These are phyloP conservation scores for Plumapathes pennacea DNA, from an alignment of 92 coral and sea anemone genomes.

Conservation along the genomic window DNA sequence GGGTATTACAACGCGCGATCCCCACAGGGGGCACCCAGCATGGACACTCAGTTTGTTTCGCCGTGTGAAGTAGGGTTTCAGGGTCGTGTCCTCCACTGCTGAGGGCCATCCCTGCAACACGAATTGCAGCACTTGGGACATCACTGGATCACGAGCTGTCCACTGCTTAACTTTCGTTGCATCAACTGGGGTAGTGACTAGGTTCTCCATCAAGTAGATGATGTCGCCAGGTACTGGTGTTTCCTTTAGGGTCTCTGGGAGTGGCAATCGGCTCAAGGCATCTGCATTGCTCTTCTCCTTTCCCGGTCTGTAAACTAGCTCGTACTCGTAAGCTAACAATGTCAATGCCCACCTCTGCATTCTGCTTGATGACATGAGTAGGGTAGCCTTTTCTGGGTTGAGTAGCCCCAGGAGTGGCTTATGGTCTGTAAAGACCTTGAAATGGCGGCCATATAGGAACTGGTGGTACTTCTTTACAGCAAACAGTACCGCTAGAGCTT, in stretches of 20 bases:
- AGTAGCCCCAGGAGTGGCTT: conserved; percentile 23
- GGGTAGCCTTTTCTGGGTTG: conserved; percentile 3
- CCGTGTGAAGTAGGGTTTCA: neutral
- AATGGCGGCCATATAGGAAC: conserved; percentile 3
- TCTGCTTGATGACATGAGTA: conserved; percentile 1
- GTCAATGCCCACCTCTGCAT: conserved; percentile 12
- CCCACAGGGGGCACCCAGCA: conserved; percentile 6
- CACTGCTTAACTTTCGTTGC: too few species aligned
- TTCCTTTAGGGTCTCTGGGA: conserved; percentile 18
- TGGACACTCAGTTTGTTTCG: conserved; percentile 3
- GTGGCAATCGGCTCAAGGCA: conserved; percentile 54
- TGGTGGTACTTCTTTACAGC: conserved; percentile 18
- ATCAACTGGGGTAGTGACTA: too few species aligned
- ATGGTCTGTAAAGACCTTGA: conserved; percentile 16
- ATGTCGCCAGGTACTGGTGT: too few species aligned
- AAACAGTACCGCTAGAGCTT: conserved; percentile 23
- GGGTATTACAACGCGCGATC: conserved; percentile 6
- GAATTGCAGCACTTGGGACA: conserved; percentile 6
- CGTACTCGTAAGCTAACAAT: conserved; percentile 40
- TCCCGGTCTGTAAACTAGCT: conserved; percentile 27
- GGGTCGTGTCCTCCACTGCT: neutral
- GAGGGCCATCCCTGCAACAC: neutral
- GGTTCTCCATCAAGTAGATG: too few species aligned
- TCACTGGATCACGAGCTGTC: conserved; percentile 3
- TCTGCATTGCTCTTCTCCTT: conserved; percentile 37